Evolutionary conservation across 1,140 invertebrate species (phyloP), one percentile per base, ranked within the genome.

Genomic region (Eriocheir sinensis): DNA sequence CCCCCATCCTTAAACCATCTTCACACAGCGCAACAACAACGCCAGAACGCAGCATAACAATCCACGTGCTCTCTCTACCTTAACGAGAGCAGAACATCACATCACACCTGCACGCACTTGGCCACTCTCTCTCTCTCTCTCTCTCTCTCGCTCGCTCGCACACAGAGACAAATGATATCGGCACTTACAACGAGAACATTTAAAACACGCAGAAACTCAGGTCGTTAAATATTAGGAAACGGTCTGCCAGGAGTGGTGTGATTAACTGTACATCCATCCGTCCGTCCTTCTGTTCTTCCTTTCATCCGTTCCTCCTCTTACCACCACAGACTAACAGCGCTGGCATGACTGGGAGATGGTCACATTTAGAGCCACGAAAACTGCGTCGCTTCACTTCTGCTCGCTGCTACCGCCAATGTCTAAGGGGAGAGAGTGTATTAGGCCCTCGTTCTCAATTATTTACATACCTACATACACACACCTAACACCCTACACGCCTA

Each of bases 391-490:
- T 72, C 60, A 72, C 60, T 72, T 72, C 60, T 72, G 12, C 60
- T 72, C 4, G 44, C 44, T 48, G 4, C 4, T 8, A 8, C 15
- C n/a, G 60, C 27, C n/a, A n/a, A 21, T n/a, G n/a, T 21, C 60
- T 86, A n/a, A 2, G 36, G 34, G 34, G 34, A n/a, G 8, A 81
- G 6, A 81, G n/a, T 8, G 60, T 15, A 15, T n/a, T 15, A 72
- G 60, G 12, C n/a, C 60, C 12, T 72, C 12, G 60, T 72, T 86
- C 12, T 15, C 15, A 86, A n/a, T 15, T 12, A 34, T 34, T 15
- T 34, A 34, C 83, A 34, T 32, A 86, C 83, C 15, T 32, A 86
- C 89, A 53, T 30, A 91, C 88, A 91, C 88, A 91, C 44, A 91
- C 89, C 12, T 72, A 72, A 91, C 12, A 48, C 12, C 36, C 21